A percentile compares a stretch with the other conserved stretches of the same genome.
Evolutionary conservation across 2,888 invertebrate genomes (phyloP).

Genomic region (Lissocephala sabroskyi): DNA sequence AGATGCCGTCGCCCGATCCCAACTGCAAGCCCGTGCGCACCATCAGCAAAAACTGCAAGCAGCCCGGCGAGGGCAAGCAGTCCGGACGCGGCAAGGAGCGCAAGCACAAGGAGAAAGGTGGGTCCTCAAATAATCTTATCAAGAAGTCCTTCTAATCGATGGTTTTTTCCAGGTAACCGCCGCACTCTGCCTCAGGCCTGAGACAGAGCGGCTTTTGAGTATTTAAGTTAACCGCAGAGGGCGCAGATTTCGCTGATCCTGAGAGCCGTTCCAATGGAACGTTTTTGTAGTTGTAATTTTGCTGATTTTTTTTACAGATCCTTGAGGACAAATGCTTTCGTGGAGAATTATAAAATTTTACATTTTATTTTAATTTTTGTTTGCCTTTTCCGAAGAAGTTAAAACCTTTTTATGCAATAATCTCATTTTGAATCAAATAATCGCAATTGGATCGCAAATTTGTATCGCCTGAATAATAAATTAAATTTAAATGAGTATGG

Average conservation of each 20-base stretch:
- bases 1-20: constrained; percentile 59
- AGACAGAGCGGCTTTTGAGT: not conserved
- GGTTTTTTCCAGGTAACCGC: constrained; percentile 31
- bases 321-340: not conserved
- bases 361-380: constrained; percentile 19
- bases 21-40: constrained; percentile 84
- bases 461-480: too few relatives aligned
- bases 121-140: too few relatives aligned
- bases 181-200: constrained; percentile 30
- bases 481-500: too few relatives aligned
- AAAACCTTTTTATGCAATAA: too few relatives aligned
- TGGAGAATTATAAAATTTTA: constrained; percentile 17
- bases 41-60: constrained; percentile 89
- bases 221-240: too few relatives aligned
- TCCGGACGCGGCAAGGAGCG: constrained; percentile 81
- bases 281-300: too few relatives aligned
- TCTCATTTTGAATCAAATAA: too few relatives aligned
- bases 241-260: too few relatives aligned
- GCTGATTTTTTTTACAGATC: not conserved
- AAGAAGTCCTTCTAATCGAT: too few relatives aligned
- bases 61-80: constrained; percentile 79
- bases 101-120: constrained; percentile 74
- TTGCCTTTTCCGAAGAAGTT: too few relatives aligned
- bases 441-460: too few relatives aligned
- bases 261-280: too few relatives aligned